A percentile compares a stretch with the other conserved stretches of the same genome.
Conservation (phyloP, 2,888 invertebrate species). For the Dicranocentrus wangi region DNA sequence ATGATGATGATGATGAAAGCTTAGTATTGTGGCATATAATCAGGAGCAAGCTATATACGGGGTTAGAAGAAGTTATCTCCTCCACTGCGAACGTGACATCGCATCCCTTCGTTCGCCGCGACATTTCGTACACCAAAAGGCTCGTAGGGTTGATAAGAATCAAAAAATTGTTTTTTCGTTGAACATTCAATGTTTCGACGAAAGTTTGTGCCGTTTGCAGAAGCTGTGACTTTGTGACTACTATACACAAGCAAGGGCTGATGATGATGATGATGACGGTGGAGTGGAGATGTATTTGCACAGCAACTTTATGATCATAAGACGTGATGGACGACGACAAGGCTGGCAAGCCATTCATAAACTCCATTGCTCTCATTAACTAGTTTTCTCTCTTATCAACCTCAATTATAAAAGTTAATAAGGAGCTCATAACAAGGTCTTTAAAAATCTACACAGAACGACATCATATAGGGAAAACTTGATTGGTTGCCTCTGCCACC, state of each 20-base stretch:
- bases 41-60: too few relatives aligned
- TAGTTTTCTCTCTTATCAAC: constrained; percentile 67
- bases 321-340: constrained; percentile 68
- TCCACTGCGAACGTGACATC: too few relatives aligned
- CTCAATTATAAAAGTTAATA: constrained; percentile 70
- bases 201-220: constrained; percentile 10
- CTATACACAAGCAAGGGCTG: not conserved
- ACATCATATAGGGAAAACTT: constrained; percentile 42
- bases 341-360: constrained; percentile 66
- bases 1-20: too few relatives aligned
- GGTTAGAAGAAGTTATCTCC: too few relatives aligned
- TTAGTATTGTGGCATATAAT: too few relatives aligned
- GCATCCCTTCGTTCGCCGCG: too few relatives aligned
- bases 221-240: constrained; percentile 20
- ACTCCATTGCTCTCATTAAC: constrained; percentile 65
- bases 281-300: constrained; percentile 4
- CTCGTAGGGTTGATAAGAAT: constrained; percentile 39
- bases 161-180: constrained; percentile 28
- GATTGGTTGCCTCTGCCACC: constrained; percentile 43
- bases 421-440: constrained; percentile 67
- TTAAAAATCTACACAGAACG: constrained; percentile 48
- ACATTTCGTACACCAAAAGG: not conserved
- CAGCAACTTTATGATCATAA: constrained; percentile 43
- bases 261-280: not conserved
- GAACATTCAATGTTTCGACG: constrained; percentile 1